Base-by-base conservation (phyloP, 1,140 invertebrate species). In the Trachelipus rathkii region DNA sequence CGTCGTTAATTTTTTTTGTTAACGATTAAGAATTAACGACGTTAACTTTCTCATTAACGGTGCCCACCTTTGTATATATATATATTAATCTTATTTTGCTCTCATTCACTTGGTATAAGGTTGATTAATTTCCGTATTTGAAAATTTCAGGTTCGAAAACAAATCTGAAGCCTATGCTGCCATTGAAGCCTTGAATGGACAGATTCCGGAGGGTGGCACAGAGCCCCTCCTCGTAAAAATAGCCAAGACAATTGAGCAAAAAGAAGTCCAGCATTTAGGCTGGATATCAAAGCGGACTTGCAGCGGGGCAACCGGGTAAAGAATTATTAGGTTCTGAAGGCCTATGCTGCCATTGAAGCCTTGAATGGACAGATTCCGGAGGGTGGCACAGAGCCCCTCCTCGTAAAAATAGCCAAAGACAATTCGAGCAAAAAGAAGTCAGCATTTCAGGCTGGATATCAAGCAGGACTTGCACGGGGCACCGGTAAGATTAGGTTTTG, bases 371-470 rank as follows among this genome's bases (percentile, higher is more conserved):
- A 91, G 77, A 89, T 92, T 81, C 91, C 93, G 23, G 92, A 93
- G 78, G 94, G 93, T 79, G 91, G 91, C 67, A 91, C 89, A 46
- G 91, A 95, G 82, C 92, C 93, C 10, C 86, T 97, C 10, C 89
- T 89, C 75, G 93, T 97, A 15, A 93, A 93, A 87, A 88, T 96
- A 81, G 95, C 95, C 0, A 94, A 96, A 84, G 95, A 97, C 84
- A 95, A 96, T 84, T 60, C 50, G 8, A 93, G 93, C 13, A 95
- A 95, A 84, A 92, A 93, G 83, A 94, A 94, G 83, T 92, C 93
- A 9, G 87, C 88, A 68, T 89, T 89, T 84, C 88, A 88, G 81
- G 88, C 86, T 78, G 88, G 86, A 24, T 79, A 82, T 73, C 78
- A 79, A 67, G 79, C 78, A 43, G 81, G 77, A 44, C 75, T 81